A percentile compares a stretch with the other conserved stretches of the same genome.
Evolutionary conservation across 2,888 invertebrate species (phyloP).

Genomic region (Sphaeridia pumilis): DNA sequence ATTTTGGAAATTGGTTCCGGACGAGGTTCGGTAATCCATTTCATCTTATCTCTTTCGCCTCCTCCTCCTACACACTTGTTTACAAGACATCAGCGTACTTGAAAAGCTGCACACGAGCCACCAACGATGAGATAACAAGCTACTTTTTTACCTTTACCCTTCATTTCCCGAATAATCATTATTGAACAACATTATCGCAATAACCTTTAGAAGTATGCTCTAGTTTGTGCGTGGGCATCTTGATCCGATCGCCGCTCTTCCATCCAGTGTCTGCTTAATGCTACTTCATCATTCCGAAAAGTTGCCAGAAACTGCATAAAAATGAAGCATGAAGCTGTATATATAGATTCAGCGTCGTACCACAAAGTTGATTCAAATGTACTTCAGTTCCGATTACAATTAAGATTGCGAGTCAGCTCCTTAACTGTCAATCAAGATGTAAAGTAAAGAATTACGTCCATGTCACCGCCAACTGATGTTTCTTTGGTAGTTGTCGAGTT

Average conservation of each 20-base stretch:
- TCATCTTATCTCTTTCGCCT: neutral
- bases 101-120: neutral
- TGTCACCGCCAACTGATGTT: no score
- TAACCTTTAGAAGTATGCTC: no score
- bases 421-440: conserved; percentile 2
- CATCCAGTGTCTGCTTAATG: no score
- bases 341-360: no score
- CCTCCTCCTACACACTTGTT: conserved; percentile 1
- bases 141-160: neutral
- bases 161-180: neutral
- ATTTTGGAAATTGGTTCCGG: neutral
- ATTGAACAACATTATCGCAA: neutral
- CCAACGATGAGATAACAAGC: conserved; percentile 4
- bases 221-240: neutral
- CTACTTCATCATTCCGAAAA: no score
- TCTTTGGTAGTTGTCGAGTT: no score
- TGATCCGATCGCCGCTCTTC: no score
- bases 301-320: no score
- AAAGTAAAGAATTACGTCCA: neutral
- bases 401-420: conserved; percentile 1
- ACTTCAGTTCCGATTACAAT: conserved; percentile 1
- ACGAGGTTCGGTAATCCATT: neutral
- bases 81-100: conserved; percentile 2
- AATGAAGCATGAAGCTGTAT: no score
- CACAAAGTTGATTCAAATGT: neutral